Evolutionary conservation across 2,113 vertebrate genomes (phyloP).

Genomic region (Grantiella picta): DNA sequence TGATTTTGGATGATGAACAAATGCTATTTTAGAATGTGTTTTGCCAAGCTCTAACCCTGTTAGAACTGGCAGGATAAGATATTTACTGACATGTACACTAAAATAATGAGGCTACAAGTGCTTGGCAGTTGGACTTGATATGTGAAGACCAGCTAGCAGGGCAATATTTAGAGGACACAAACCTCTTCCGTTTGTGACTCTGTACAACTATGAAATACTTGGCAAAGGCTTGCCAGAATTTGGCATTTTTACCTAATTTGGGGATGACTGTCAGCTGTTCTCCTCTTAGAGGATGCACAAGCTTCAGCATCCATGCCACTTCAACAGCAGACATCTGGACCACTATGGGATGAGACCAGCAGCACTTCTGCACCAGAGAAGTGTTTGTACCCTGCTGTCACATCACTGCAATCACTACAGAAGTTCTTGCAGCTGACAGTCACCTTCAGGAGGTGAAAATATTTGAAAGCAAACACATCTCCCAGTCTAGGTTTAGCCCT

Average conservation of each 20-base stretch:
- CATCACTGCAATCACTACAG: neutral
- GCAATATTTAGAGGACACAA: neutral
- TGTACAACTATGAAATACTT: neutral
- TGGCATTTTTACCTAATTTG: conserved; percentile 6
- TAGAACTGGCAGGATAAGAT: conserved; percentile 18
- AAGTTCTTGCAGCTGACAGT: neutral
- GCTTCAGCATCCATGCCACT: neutral
- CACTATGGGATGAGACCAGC: neutral
- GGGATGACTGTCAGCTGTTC: neutral
- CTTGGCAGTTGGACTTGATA: neutral
- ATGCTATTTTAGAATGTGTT: conserved; percentile 11
- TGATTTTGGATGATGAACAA: neutral
- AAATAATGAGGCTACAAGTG: conserved; percentile 29
- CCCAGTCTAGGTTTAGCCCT: neutral
- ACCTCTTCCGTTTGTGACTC: neutral
- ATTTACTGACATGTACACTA: conserved; percentile 9
- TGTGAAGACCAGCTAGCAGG: neutral
- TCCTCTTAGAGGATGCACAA: neutral
- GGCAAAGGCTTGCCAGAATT: conserved; percentile 1
- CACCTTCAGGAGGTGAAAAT: neutral
- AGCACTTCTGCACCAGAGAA: neutral
- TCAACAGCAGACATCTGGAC: neutral
- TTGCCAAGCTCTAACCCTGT: conserved; percentile 4
- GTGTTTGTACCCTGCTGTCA: neutral
- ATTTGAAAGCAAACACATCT: neutral